Percentiles rank a stretch among this genome's conserved stretches.
Evolutionary conservation across 2,888 invertebrate genomes (phyloP).

Genomic region (Leptura quadrifasciata): DNA sequence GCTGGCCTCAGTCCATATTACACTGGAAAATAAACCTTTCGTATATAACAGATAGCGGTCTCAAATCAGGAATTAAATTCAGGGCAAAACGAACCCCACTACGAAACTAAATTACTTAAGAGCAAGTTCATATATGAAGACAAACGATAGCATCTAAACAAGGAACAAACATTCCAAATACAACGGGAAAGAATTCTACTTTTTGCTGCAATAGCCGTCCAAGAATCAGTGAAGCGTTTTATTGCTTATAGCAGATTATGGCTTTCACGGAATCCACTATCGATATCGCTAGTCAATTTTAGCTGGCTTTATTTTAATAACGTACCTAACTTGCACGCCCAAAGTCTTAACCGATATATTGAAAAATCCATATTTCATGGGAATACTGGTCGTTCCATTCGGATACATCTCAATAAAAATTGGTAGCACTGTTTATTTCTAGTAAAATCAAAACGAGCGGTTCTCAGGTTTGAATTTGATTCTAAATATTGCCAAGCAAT

Average conservation of each 20-base stretch:
- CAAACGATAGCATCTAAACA: conserved; percentile 29
- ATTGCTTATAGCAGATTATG: conserved; percentile 47
- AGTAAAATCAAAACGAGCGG: neutral
- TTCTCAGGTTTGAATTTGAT: neutral
- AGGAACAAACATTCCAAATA: conserved; percentile 41
- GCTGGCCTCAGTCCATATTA: neutral
- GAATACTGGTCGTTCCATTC: neutral
- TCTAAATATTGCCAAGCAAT: neutral
- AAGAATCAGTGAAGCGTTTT: conserved; percentile 47
- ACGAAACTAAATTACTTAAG: conserved; percentile 26
- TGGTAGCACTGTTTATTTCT: neutral
- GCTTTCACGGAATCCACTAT: conserved; percentile 39
- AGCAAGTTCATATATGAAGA: conserved; percentile 32
- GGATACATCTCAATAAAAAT: conserved; percentile 9
- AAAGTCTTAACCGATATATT: conserved; percentile 8
- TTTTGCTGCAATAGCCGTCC: conserved; percentile 43
- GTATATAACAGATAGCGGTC: conserved; percentile 3
- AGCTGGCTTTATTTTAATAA: conserved; percentile 36
- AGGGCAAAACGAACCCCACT: neutral
- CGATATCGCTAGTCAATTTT: conserved; percentile 36
- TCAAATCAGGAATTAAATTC: conserved; percentile 7
- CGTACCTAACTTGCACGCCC: conserved; percentile 26
- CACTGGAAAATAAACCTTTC: conserved; percentile 5
- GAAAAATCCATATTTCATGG: conserved; percentile 17
- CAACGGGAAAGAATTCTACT: conserved; percentile 40